Conservation (phyloP, 1,140 invertebrate species). For the Ooceraea biroi region DNA sequence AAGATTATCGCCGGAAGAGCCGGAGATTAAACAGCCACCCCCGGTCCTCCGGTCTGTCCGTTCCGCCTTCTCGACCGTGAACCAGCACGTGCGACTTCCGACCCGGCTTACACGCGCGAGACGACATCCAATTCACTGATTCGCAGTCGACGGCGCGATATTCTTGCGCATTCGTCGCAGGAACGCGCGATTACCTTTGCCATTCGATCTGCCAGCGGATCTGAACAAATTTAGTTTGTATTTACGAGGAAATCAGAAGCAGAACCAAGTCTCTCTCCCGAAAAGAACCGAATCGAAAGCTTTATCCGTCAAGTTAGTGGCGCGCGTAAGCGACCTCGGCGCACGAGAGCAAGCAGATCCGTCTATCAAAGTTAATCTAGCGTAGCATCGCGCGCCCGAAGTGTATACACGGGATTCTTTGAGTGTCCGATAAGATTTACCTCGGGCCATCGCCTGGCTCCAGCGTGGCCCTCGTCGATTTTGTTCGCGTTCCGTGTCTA, state of each 20-base stretch:
- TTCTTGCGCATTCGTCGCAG: neutral
- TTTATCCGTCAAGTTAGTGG: conserved; percentile 23
- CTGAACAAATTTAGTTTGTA: neutral
- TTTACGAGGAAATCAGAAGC: neutral
- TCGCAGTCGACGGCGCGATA: neutral
- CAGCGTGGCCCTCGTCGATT: conserved; percentile 28
- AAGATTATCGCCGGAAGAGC: conserved; percentile 64
- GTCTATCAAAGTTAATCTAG: conserved; percentile 53
- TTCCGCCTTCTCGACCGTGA: neutral
- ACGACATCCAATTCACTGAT: neutral
- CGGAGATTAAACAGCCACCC: conserved; percentile 67
- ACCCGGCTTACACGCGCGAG: neutral
- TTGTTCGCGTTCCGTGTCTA: conserved; percentile 37
- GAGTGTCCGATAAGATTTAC: conserved; percentile 49
- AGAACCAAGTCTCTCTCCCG: neutral
- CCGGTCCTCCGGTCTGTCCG: neutral
- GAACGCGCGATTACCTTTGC: neutral
- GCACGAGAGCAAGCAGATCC: conserved; percentile 35
- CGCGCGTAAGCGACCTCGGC: conserved; percentile 7
- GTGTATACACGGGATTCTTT: conserved; percentile 33
- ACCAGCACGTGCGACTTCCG: conserved; percentile 30
- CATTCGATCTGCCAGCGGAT: neutral
- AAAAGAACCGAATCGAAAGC: conserved; percentile 20
- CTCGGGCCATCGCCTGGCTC: conserved; percentile 25
- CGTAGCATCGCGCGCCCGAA: neutral